Percentiles rank a stretch among this genome's conserved stretches.
phyloP scores from a whole-genome alignment of 2,113 vertebrate genomes.

The Phocoena phocoena region DNA sequence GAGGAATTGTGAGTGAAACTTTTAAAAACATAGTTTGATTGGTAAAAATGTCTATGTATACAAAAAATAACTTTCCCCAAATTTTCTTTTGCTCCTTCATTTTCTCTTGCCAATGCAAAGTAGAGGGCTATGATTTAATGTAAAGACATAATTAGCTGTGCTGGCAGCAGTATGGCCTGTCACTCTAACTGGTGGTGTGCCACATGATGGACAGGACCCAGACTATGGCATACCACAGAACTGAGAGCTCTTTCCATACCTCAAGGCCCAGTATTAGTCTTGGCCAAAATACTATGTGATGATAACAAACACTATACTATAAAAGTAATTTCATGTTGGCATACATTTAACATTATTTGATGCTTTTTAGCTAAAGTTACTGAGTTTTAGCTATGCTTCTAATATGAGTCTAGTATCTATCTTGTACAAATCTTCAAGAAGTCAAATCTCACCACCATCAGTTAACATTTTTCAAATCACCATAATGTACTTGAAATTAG shows the following conservation, averaged over 20 bases:
- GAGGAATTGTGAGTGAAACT: not conserved
- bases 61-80: not conserved
- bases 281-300: constrained; percentile 28
- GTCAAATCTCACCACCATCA: not conserved
- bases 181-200: constrained; percentile 35
- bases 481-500: not conserved
- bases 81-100: constrained; percentile 21
- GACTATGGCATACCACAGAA: not conserved
- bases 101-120: constrained; percentile 30
- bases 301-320: constrained; percentile 15
- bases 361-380: constrained; percentile 24
- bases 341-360: not conserved
- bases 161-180: not conserved
- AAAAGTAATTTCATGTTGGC: constrained; percentile 43
- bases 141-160: not conserved
- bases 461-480: constrained; percentile 17
- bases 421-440: not conserved
- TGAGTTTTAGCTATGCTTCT: constrained; percentile 3
- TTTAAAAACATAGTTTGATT: not conserved
- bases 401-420: not conserved
- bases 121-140: not conserved
- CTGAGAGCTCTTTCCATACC: not conserved
- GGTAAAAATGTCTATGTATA: not conserved
- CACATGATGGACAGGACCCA: not conserved
- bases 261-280: not conserved